Evolutionary conservation across 2,888 invertebrate genomes (phyloP), one percentile per base, ranked within the genome.

Genomic region (Empis stercorea): DNA sequence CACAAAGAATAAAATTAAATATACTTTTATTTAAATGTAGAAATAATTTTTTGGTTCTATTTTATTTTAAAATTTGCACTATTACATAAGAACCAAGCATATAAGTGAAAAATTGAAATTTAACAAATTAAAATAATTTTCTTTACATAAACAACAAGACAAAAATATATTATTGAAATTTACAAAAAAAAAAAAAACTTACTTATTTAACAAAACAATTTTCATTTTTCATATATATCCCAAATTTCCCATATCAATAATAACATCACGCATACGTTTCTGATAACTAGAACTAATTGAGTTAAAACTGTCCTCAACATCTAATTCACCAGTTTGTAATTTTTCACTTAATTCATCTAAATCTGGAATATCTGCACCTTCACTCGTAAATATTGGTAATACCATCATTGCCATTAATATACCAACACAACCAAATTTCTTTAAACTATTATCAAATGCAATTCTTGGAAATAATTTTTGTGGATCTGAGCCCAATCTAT

Each of bases 401-500:
- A 63, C 51, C 57, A 66, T 59, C 53, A 63, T 59, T 40, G 60
- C 62, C 42, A 65, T 54, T 0, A 63, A 42, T 34, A 67, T 34
- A 3, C 64, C 66, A 47, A 62, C 57, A 11, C 57, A 55, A 3
- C 61, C 59, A 47, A 59, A 63, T 17, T 51, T 48, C 9, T 49
- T 56, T 30, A 64, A 23, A 47, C 67, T 60, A 4, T 55, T 50
- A n/a, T 61, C 49, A 14, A 65, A 58, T 4, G 55, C 59, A 3
- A 48, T 11, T 0, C 55, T 52, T 10, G 66, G 57, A 48, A 61
- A 60, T 7, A 64, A 15, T 43, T 52, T 44, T 6, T 51, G 50
- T 3, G 61, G 55, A 46, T 53, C 45, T 4, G 59, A 61, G 3
- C 61, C 64, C 17, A 66, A 50, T 46, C 65, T 64, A 20, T 46